These are phyloP conservation scores for Tinea pellionella DNA, from an alignment of 2,888 invertebrate species.

Conservation along the genomic window DNA sequence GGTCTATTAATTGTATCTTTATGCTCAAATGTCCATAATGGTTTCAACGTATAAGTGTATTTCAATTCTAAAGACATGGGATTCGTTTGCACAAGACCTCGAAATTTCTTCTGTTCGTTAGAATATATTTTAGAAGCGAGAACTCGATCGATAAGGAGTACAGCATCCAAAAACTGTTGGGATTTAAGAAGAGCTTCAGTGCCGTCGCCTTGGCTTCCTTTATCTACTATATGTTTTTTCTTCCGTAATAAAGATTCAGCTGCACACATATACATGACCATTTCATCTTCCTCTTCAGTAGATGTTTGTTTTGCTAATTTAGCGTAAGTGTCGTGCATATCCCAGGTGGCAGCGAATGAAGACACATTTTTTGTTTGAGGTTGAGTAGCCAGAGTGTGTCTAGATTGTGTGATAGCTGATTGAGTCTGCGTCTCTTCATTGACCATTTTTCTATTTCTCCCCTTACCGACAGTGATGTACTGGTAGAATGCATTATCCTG, in stretches of 20 bases:
- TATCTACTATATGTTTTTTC: constrained; percentile 23
- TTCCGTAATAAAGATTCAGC: constrained; percentile 39
- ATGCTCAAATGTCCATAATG: constrained; percentile 75
- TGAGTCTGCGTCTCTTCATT: constrained; percentile 79
- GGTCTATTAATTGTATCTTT: constrained; percentile 61
- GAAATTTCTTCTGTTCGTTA: constrained; percentile 76
- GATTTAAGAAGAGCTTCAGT: constrained; percentile 37
- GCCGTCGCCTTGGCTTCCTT: constrained; percentile 19
- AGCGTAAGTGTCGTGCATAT: constrained; percentile 79
- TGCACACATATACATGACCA: constrained; percentile 56
- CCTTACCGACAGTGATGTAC: constrained; percentile 74
- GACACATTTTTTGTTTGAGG: constrained; percentile 66
- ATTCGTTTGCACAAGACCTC: constrained; percentile 72
- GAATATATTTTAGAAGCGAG: constrained; percentile 76
- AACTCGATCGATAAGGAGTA: constrained; percentile 76
- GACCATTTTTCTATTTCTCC: constrained; percentile 74
- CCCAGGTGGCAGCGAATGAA: constrained; percentile 80
- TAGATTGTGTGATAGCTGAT: constrained; percentile 70
- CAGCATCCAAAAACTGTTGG: constrained; percentile 70
- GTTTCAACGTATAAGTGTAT: constrained; percentile 74
- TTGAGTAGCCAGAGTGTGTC: constrained; percentile 71
- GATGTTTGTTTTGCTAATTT: constrained; percentile 37
- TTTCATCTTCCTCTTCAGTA: constrained; percentile 48
- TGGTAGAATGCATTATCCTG: constrained; percentile 76
- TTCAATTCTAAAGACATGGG: constrained; percentile 72